Evolutionary conservation across 2,888 invertebrate genomes (phyloP), one percentile per base, ranked within the genome.

Genomic region (Dasysyrphus albostriatus): DNA sequence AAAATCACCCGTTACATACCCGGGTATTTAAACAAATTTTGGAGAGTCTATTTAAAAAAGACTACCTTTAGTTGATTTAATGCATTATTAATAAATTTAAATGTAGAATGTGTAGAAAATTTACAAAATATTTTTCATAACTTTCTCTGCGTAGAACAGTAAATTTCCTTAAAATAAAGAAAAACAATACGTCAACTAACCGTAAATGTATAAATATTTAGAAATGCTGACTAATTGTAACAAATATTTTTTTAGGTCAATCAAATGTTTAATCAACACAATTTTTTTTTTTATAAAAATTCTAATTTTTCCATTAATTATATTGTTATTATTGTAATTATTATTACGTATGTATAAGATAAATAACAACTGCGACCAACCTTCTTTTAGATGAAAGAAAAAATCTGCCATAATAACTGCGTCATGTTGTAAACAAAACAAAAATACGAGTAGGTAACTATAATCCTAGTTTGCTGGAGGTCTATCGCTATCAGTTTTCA

Each of bases 401-500:
- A 29, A 29, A 54, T 14, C n/a, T 32, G 16, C 14, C 4, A n/a
- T 7, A 32, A 14, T 14, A 54, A 14, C 29, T n/a, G 14, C 32
- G 51, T 29, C 24, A 54, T 32, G 14, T 32, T 32, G 8, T 54
- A 54, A 54, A 32, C 54, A 54, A 54, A 29, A 54, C 24, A 24
- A 54, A 29, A 51, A 7, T 12, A 24, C n/a, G n/a, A n/a, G n/a
- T 24, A 10, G 6, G 5, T 5, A 49, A 12, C 7, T 10, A 24
- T 54, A 54, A 54, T 54, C 29, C 1, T 54, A 29, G 54, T 54
- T 54, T 54, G 54, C 54, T 54, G 54, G 54, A 32, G 54, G 54
- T 32, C 29, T 29, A 24, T 8, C 14, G 7, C 7, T 54, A 54
- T 54, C 29, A 54, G 14, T 32, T 54, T 24, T 29, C 29, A 32